A percentile compares a stretch with the other conserved stretches of the same genome.
phyloP scores from a whole-genome alignment of 2,113 vertebrate species.

The Desmodus rotundus region DNA sequence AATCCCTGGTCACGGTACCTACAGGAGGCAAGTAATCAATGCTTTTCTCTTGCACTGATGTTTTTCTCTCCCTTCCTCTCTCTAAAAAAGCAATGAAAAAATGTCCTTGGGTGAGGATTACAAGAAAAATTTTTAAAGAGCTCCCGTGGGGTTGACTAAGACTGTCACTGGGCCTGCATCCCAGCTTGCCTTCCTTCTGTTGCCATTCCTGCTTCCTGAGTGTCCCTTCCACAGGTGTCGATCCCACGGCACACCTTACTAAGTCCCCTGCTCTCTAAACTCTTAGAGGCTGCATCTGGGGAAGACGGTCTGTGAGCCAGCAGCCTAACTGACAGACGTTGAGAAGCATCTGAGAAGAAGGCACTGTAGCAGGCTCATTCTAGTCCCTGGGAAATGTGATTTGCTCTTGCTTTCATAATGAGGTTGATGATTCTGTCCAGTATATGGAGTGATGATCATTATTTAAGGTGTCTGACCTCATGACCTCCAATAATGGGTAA shows the following conservation, averaged over 20 bases:
- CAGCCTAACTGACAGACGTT: neutral
- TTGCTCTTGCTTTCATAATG: conserved; percentile 36
- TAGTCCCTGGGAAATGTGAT: conserved; percentile 3
- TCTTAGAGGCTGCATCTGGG: neutral
- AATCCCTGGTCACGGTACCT: too few species aligned
- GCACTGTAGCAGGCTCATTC: neutral
- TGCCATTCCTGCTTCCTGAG: neutral
- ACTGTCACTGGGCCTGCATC: neutral
- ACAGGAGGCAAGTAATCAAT: too few species aligned
- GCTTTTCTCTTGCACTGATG: too few species aligned
- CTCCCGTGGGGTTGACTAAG: neutral
- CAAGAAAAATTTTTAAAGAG: neutral
- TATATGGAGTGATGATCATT: neutral
- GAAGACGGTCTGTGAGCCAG: neutral
- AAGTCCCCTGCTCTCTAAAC: neutral
- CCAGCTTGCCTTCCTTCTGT: neutral
- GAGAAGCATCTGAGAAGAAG: neutral
- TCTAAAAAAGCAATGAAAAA: too few species aligned
- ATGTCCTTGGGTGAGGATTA: too few species aligned
- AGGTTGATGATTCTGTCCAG: conserved; percentile 23
- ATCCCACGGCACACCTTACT: neutral
- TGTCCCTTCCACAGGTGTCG: neutral
- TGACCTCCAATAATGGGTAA: conserved; percentile 32
- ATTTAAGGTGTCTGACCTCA: conserved; percentile 34
- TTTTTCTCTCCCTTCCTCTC: too few species aligned